Evolutionary conservation across 2,797 vertebrate genomes (phyloP), one percentile per base, ranked within the genome.

Genomic region (Thalassophryne amazonica): DNA sequence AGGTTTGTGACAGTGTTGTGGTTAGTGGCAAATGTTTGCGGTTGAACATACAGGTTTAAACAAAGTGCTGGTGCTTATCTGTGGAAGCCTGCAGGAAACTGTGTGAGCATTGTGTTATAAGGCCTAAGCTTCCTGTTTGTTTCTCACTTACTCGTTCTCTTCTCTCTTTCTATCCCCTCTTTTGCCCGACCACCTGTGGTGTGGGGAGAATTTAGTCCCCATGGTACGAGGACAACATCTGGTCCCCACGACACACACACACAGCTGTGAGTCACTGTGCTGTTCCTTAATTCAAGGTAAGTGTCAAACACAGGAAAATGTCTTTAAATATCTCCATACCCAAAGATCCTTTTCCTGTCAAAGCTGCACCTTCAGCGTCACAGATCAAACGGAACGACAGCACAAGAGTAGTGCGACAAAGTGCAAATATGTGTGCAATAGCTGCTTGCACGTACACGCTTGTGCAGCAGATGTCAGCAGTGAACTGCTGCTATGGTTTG

Each of bases 51-150:
- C 45, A 60, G 61, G 75, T 79, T 78, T 73, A 84, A 83, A 87
- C 86, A 87, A 85, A 84, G 79, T 72, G 56, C 60, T 62, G 73
- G 64, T 79, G 60, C 86, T 91, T 89, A 89, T 90, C 88, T 89
- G 66, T 81, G 55, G 69, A 60, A 63, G 65, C 80, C 84, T 85
- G 81, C 86, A 88, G 89, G 88, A 91, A 88, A 78, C 77, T 69
- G 54, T 54, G 81, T 2, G 14, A 72, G 81, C 69, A 87, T 84
- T 86, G 85, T 87, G 80, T 85, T 85, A 67, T 81, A 71, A 81
- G 76, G 75, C 80, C 75, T 61, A 65, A 38, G 72, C 80, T 88
- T 89, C 89, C 87, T 89, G 89, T 88, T 87, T 88, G 76, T 78
- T 83, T 68, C 81, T 76, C 73, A 41, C 61, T 85, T 68, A 72